Evolutionary conservation across 2,888 invertebrate species (phyloP), one percentile per base, ranked within the genome.

Genomic region (Xylocampa areola): DNA sequence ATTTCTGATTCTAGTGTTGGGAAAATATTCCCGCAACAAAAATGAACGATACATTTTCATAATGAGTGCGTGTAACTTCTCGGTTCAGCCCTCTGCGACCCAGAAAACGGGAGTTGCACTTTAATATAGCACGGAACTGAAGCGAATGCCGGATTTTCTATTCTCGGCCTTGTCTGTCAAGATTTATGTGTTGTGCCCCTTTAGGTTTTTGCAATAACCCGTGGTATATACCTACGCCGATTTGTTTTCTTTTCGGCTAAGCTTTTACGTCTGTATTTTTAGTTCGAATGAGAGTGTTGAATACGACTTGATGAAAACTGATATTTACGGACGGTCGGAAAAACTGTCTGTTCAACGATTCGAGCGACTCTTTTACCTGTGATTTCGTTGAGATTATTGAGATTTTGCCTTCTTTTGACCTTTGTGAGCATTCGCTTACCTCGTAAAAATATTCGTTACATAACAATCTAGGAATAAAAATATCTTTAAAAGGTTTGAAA

Each of bases 101-200:
- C 59, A 76, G 67, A 76, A 72, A 68, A 35, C 59, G 57, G 40
- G 55, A 61, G 63, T 63, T 76, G 73, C 73, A 74, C 73, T 74
- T 64, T 74, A 74, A 74, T 69, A 73, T 76, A 54, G 63, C 73
- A 25, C 63, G 51, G 54, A 52, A 52, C 67, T 57, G 52, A 59
- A 62, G 49, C 67, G 61, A 69, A 73, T 52, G 50, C 59, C 61
- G 55, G 76, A 69, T 69, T 76, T 59, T 76, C 73, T 73, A 73
- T 73, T 61, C 76, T 58, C 53, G 55, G 51, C 51, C 61, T 57
- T 67, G 55, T 61, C 66, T 69, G 53, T 76, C 51, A 67, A 76
- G 63, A 76, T 76, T 57, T 63, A 73, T 69, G 69, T 69, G 66
- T 41, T 59, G 69, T 65, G 54, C 58, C 61, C 52, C 55, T 72